A percentile compares a stretch with the other conserved stretches of the same genome.
These are phyloP conservation scores for Oryctolagus cuniculus DNA, from an alignment of 2,113 vertebrate species.

Conservation along the genomic window DNA sequence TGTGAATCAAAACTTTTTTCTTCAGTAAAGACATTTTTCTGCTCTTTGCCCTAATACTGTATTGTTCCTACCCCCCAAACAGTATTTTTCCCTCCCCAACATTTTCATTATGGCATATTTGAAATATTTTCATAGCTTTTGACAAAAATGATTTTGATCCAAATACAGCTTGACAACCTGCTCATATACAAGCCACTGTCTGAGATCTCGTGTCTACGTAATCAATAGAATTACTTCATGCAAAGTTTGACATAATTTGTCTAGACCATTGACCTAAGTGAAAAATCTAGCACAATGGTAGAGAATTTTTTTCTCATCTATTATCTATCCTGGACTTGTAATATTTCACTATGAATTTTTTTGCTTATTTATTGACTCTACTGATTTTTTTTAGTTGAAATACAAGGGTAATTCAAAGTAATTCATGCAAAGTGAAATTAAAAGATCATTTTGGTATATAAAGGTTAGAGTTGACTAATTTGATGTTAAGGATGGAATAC, in stretches of 20 bases:
- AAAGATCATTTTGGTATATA: too few species aligned
- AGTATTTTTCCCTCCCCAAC: background rate
- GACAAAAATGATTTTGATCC: background rate
- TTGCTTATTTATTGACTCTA: background rate
- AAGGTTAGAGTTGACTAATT: too few species aligned
- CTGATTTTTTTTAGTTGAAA: constrained; percentile 16
- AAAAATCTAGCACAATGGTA: background rate
- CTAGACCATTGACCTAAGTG: background rate
- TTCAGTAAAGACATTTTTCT: background rate
- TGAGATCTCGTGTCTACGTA: background rate
- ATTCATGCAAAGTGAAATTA: too few species aligned
- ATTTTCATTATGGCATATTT: background rate
- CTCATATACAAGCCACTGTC: background rate
- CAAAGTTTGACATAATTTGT: background rate
- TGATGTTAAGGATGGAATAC: too few species aligned
- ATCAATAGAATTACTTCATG: background rate
- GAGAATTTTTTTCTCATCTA: constrained; percentile 8
- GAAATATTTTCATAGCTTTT: constrained; percentile 37
- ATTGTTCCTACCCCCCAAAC: background rate
- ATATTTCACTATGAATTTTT: background rate
- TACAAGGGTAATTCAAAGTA: too few species aligned
- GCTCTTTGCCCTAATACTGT: background rate
- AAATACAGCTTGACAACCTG: constrained; percentile 28
- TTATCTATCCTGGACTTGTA: background rate
- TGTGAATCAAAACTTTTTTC: background rate